phyloP scores from a whole-genome alignment of 2,797 vertebrate species.

The Miopithecus talapoin region DNA sequence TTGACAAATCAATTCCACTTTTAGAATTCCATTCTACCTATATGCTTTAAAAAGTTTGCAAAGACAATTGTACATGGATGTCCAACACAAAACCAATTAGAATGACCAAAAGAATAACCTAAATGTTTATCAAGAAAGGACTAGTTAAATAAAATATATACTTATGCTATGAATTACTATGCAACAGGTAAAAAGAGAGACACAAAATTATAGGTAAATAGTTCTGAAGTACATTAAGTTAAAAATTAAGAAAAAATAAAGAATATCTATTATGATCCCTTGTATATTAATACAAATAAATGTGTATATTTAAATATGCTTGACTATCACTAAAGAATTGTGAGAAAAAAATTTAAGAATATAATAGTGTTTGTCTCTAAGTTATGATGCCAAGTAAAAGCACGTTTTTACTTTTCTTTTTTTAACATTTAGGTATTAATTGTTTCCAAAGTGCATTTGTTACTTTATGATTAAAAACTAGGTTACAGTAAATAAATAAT shows the following conservation, averaged over 20 bases:
- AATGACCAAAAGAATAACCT: neutral
- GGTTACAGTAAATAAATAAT: constrained; percentile 65
- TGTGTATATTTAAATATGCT: neutral
- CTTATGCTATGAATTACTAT: neutral
- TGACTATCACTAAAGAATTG: neutral
- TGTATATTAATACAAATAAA: neutral
- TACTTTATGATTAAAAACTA: constrained; percentile 64
- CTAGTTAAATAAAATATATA: neutral
- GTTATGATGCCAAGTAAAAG: neutral
- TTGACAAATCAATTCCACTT: neutral
- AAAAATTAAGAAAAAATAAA: neutral
- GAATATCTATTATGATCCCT: neutral
- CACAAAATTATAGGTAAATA: neutral
- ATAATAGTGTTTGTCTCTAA: neutral
- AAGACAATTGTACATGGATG: neutral
- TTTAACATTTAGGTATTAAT: neutral
- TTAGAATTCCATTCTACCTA: neutral
- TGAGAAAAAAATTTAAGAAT: neutral
- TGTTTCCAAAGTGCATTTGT: constrained; percentile 53
- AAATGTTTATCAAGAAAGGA: neutral
- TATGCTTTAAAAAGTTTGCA: neutral
- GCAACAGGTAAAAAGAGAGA: neutral
- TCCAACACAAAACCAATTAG: neutral
- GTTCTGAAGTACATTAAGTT: neutral
- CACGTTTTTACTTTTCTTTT: neutral